Evolutionary conservation across 2,888 invertebrate species (phyloP).

Genomic region (Caenorhabditis sulstoni): DNA sequence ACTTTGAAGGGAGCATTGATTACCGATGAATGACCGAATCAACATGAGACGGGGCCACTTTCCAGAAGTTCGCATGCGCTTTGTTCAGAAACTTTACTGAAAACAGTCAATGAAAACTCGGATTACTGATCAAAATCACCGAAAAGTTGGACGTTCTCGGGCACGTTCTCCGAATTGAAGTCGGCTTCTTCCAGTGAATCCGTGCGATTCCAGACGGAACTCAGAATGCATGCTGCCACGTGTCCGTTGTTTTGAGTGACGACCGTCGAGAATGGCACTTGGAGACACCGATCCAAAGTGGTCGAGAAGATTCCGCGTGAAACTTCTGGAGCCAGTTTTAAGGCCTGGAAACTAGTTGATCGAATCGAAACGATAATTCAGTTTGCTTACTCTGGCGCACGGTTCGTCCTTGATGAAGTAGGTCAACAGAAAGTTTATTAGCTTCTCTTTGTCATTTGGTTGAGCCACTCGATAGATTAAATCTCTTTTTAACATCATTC

Average conservation of each 20-base stretch:
- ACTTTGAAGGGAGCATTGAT: background rate
- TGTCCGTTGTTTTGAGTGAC: slow-evolving; percentile 21
- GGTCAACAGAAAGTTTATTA: slow-evolving; percentile 10
- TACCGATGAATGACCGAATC: slow-evolving; percentile 22
- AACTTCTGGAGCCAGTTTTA: slow-evolving; percentile 22
- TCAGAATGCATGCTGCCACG: slow-evolving; percentile 11
- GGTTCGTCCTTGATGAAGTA: slow-evolving; percentile 40
- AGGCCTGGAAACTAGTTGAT: slow-evolving; percentile 13
- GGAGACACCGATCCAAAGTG: slow-evolving; percentile 25
- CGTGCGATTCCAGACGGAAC: slow-evolving; percentile 36
- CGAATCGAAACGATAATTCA: too few species aligned
- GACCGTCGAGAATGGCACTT: slow-evolving; percentile 29
- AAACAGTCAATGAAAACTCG: background rate
- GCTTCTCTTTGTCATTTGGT: slow-evolving; percentile 15
- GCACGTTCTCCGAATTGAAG: slow-evolving; percentile 12
- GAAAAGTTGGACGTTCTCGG: slow-evolving; percentile 21
- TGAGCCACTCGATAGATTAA: slow-evolving; percentile 17
- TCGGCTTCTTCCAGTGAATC: slow-evolving; percentile 32
- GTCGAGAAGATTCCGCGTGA: background rate
- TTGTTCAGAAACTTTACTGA: slow-evolving; percentile 32
- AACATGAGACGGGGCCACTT: slow-evolving; percentile 23
- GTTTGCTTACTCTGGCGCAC: slow-evolving; percentile 27
- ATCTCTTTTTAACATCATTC: background rate
- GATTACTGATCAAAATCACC: background rate
- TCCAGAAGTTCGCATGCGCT: slow-evolving; percentile 32